These are phyloP conservation scores for Atta colombica DNA, from an alignment of 1,140 invertebrate species.

Conservation along the genomic window DNA sequence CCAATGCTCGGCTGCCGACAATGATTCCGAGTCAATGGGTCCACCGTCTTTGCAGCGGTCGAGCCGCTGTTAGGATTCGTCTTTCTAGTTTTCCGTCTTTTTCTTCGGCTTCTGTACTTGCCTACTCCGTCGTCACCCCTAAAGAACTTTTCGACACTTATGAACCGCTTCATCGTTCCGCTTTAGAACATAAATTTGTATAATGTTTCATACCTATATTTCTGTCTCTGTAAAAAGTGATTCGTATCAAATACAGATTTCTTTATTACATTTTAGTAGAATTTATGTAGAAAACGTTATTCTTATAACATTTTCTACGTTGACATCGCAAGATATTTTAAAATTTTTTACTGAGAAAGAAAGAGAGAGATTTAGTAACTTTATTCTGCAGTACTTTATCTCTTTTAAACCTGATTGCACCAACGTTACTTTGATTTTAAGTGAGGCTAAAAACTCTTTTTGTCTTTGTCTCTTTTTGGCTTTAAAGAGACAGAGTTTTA, in stretches of 20 bases:
- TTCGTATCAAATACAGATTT: neutral
- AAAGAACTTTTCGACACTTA: neutral
- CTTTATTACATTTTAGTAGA: neutral
- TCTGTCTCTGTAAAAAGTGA: neutral
- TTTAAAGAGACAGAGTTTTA: no score
- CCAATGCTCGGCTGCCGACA: constrained; percentile 46
- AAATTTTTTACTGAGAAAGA: neutral
- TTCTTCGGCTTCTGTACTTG: neutral
- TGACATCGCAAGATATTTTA: neutral
- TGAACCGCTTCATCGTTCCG: neutral
- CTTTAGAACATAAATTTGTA: neutral
- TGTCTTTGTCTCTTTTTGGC: no score
- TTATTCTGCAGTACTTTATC: neutral
- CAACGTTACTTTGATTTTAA: no score
- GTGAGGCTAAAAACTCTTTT: no score
- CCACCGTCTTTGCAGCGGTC: constrained; percentile 9
- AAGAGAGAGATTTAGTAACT: neutral
- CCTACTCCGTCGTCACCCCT: neutral
- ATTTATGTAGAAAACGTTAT: no score
- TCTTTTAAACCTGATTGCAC: neutral
- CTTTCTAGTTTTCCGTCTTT: constrained; percentile 30
- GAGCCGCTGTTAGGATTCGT: constrained; percentile 25
- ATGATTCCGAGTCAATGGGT: constrained; percentile 65
- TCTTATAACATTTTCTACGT: neutral
- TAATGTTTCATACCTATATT: neutral